Conservation (phyloP, 2,888 invertebrate species). For the Drosophila koepferae region DNA sequence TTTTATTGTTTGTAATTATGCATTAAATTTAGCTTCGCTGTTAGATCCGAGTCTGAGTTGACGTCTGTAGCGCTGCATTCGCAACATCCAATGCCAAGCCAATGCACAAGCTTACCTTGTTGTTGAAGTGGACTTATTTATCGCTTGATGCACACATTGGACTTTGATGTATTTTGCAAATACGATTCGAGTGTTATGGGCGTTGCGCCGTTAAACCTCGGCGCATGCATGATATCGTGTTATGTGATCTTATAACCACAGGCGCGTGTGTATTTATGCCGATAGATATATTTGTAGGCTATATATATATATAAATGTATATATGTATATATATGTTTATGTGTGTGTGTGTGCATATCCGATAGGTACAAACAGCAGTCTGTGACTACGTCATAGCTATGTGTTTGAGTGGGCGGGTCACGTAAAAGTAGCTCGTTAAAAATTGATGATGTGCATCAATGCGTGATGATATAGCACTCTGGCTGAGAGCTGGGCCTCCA, state of each 20-base stretch:
- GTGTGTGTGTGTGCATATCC: slow-evolving; percentile 1
- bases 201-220: slow-evolving; percentile 43
- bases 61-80: neutral
- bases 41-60: neutral
- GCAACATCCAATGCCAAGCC: neutral
- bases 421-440: slow-evolving; percentile 73
- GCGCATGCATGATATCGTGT: slow-evolving; percentile 30
- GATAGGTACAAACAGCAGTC: slow-evolving; percentile 21
- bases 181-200: slow-evolving; percentile 37
- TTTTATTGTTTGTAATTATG: too few relatives aligned
- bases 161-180: slow-evolving; percentile 44
- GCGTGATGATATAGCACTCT: slow-evolving; percentile 48
- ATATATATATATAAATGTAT: slow-evolving; percentile 2
- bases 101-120: neutral
- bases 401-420: slow-evolving; percentile 43
- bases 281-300: slow-evolving; percentile 8
- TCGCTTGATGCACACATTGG: slow-evolving; percentile 27
- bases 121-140: slow-evolving; percentile 28
- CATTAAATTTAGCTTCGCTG: too few relatives aligned
- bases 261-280: slow-evolving; percentile 6
- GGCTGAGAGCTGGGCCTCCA: slow-evolving; percentile 21
- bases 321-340: neutral
- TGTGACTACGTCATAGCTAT: slow-evolving; percentile 54
- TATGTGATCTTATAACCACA: slow-evolving; percentile 31
- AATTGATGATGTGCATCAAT: slow-evolving; percentile 77